These are phyloP conservation scores for Apotomis capreana DNA, from an alignment of 2,888 invertebrate genomes.

Conservation along the genomic window DNA sequence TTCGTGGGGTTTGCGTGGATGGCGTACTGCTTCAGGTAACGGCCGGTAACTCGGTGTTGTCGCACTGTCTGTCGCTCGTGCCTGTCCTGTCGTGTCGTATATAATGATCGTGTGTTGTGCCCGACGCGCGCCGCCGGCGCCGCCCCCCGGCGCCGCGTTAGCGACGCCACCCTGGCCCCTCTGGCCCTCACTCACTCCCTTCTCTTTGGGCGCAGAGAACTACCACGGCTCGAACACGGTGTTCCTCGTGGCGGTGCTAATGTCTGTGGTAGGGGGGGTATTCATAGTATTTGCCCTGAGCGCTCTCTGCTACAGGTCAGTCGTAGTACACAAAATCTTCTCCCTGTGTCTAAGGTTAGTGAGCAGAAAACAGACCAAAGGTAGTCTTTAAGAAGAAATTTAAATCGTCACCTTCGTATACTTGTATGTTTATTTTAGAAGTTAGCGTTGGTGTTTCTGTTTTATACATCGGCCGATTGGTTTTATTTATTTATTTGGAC, in stretches of 20 bases:
- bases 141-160: constrained; percentile 61
- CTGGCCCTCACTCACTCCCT: constrained; percentile 64
- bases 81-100: constrained; percentile 68
- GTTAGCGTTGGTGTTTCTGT: constrained; percentile 82
- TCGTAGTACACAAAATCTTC: constrained; percentile 99
- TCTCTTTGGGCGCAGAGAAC: constrained; percentile 90
- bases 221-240: constrained; percentile 99
- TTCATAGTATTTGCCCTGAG: constrained; percentile 99
- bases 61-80: constrained; percentile 76
- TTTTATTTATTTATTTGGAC: constrained; percentile 71
- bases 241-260: constrained; percentile 98
- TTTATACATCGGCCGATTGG: constrained; percentile 78
- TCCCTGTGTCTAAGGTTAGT: constrained; percentile 99
- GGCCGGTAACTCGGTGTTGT: constrained; percentile 80
- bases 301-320: constrained; percentile 99
- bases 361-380: constrained; percentile 92
- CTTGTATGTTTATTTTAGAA: constrained; percentile 82
- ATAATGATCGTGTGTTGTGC: constrained; percentile 51
- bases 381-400: constrained; percentile 85
- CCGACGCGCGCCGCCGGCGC: constrained; percentile 59
- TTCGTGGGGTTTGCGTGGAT: constrained; percentile 97
- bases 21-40: constrained; percentile 97
- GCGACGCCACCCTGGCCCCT: constrained; percentile 65
- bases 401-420: constrained; percentile 84
- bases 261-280: constrained; percentile 99